Evolutionary conservation across 2,113 vertebrate species (phyloP), one percentile per base, ranked within the genome.

Genomic region (Indri indri): DNA sequence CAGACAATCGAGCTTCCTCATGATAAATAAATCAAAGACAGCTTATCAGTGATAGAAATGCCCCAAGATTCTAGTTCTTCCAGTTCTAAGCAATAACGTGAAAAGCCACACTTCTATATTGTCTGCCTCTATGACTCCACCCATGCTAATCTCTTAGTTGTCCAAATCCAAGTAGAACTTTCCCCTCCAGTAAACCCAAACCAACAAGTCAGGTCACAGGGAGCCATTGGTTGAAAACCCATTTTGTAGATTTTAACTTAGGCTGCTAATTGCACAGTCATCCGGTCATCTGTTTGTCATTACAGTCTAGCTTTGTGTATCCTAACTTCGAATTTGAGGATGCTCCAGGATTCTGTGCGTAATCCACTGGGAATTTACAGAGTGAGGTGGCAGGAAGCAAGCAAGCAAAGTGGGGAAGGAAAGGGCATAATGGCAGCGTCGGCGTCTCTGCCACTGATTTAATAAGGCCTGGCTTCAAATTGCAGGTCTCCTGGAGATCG

Each of bases 241-340:
- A 86, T 65, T 95, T 92, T 92, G 45, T 47, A 95, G 90, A 95
- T 70, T 92, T 90, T 57, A 89, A 79, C 22, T 30, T 40, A 40
- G 91, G 25, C 11, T 71, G 25, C 1, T 84, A 80, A 20, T 57
- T 57, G 40, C 8, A 61, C 18, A 27, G 18, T 54, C 45, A 85
- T 50, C 82, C 37, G 5, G 6, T 57, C 61, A 74, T 57, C 47
- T 94, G 68, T 59, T 94, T 92, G 37, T 68, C 45, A 84, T 96
- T 83, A 66, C 13, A 40, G 23, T 25, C 17, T 61, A 34, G 63
- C 5, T 96, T 61, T 68, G 11, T 47, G 27, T 80, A 57, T 45
- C 14, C 50, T 84, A 34, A 90, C 16, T 81, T 90, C 59, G 54
- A 42, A 79, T 74, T 45, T 77, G 54, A 42, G 68, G 40, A 86